phyloP scores from a whole-genome alignment of 2,113 vertebrate genomes.

The Podarcis raffonei region DNA sequence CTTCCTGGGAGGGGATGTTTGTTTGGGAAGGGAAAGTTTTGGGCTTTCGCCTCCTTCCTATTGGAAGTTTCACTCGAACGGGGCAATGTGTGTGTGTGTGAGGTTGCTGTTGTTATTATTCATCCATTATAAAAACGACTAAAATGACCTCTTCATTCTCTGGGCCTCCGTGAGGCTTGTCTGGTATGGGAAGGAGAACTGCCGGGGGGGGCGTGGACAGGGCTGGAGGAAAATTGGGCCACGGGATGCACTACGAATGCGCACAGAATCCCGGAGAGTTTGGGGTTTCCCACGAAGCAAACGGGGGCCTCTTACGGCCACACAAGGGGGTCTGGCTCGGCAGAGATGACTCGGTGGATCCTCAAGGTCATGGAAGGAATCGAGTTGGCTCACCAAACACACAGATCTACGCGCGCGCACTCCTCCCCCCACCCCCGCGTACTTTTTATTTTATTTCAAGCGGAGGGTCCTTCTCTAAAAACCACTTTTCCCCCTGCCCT shows the following conservation, averaged over 20 bases:
- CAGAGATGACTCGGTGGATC: not conserved
- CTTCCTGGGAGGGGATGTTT: not conserved
- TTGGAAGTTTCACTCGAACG: no score
- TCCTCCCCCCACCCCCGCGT: not conserved
- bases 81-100: not conserved
- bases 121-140: not conserved
- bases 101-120: no score
- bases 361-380: not conserved
- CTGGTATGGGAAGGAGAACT: not conserved
- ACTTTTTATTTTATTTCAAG: no score
- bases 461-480: not conserved
- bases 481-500: slow-evolving; percentile 9
- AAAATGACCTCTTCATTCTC: not conserved
- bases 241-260: no score
- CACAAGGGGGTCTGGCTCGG: no score
- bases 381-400: not conserved
- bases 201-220: no score
- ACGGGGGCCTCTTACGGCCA: not conserved
- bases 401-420: no score
- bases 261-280: not conserved
- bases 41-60: not conserved
- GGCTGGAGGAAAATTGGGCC: no score
- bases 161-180: not conserved
- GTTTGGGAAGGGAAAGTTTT: not conserved
- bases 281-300: not conserved